Base-by-base conservation (phyloP, 2,888 invertebrate genomes). In the Galerucella nymphaeae region DNA sequence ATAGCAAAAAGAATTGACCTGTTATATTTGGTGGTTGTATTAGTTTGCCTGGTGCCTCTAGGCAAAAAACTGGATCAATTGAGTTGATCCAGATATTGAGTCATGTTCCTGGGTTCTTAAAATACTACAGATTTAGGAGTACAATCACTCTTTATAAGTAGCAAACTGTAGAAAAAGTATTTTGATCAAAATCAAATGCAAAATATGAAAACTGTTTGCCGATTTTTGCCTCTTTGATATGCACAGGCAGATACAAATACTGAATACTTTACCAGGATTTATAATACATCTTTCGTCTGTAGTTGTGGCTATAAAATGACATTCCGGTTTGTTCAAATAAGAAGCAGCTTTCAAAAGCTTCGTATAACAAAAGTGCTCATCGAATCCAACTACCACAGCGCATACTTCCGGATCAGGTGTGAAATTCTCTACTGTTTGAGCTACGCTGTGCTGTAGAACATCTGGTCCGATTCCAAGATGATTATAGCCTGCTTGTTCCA, bases 351-450 rank as follows among this genome's bases (percentile, higher is more conserved):
- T 96, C 84, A 95, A 89, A 83, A 98, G 90, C 88, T 99, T 99
- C 0, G 93, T 91, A 85, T 95, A 97, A 84, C 94, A 96, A 82
- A 99, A 92, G 85, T 97, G 93, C 75, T 93, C 93, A 87, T 99
- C 99, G 85, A 97, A 98, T 2, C 98, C 98, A 50, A 98, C 96
- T 23, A 98, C 89, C 0, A 99, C 99, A 53, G 98, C 98, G 0
- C 95, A 96, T 23, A 99, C 93, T 80, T 95, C 93, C 0, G 91
- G 89, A 78, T 96, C 95, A 55, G 92, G 85, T 61, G 91, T 87
- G 66, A 93, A 89, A 69, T 89, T 87, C 73, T 89, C 87, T 76
- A 90, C 85, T 14, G 88, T 85, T 77, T 88, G 88, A 75, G 90
- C 82, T 62, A 89, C 82, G 65, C 86, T 84, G 50, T 88, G 86